These are phyloP conservation scores for Pterocles burchelli DNA, from an alignment of 2,113 vertebrate species.

Conservation along the genomic window DNA sequence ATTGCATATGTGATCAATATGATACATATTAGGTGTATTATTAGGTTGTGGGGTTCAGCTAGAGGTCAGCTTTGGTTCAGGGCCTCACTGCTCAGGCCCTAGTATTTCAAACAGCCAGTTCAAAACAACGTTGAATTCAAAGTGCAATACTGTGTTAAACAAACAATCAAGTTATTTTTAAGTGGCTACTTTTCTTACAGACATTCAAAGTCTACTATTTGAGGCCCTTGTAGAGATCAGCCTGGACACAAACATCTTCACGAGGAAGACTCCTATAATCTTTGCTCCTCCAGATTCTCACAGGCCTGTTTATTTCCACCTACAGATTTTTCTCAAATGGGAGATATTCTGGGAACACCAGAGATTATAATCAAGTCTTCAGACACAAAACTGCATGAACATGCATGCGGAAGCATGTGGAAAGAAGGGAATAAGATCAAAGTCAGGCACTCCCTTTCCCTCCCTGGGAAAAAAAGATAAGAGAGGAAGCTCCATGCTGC, in stretches of 20 bases:
- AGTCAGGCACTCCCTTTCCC: conserved; percentile 25
- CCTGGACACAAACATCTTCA: background rate
- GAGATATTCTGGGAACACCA: conserved; percentile 8
- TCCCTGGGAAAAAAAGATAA: conserved; percentile 13
- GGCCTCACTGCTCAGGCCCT: no score
- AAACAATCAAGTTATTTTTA: background rate
- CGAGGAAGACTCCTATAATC: background rate
- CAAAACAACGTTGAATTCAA: background rate
- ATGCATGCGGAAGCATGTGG: background rate
- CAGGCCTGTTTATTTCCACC: background rate
- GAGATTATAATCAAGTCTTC: background rate
- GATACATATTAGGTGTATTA: no score
- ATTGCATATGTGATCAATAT: no score
- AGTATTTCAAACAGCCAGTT: background rate
- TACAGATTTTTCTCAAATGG: conserved; percentile 6
- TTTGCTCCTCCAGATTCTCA: background rate
- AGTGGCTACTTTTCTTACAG: background rate
- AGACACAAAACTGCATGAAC: conserved; percentile 17
- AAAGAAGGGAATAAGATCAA: conserved; percentile 42
- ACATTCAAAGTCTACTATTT: background rate
- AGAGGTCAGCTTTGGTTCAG: no score
- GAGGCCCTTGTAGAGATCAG: background rate
- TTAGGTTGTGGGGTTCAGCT: no score
- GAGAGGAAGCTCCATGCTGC: background rate
- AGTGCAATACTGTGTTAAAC: background rate